Base-by-base conservation (phyloP, 2,113 vertebrate genomes). In the Athene cunicularia region DNA sequence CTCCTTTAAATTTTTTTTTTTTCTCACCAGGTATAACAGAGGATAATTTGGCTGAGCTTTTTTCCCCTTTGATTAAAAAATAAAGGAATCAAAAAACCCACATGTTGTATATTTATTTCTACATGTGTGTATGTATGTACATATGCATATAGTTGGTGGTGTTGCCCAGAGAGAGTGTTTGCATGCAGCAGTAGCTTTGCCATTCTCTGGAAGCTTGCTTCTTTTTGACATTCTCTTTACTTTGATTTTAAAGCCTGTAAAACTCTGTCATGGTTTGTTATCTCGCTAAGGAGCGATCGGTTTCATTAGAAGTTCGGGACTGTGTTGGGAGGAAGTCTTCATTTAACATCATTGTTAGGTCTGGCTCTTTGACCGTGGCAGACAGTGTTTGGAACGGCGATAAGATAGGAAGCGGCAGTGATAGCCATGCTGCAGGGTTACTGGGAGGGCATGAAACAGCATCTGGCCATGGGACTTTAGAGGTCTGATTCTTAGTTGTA, bases 361-460 rank as follows among this genome's bases (percentile, higher is more conserved):
- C 94, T 94, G 81, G 70, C 88, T 90, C 66, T 67, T 53, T 85
- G 89, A 53, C 91, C 80, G 14, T 10, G 15, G 89, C 89, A 88
- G 97, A 67, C 60, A 22, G 2, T 67, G 91, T 96, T 93, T 86
- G 94, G 74, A 82, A 72, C 4, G 14, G 58, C 4, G 70, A 96
- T 93, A 80, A 95, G 95, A 96, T 97, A 95, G 93, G 94, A 93
- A 94, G 95, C 91, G 96, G 92, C 95, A 96, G 95, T 16, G 81
- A 97, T 96, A 96, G 73, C 91, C 60, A 13, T 12, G 92, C 96
- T 94, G 92, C 89, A 83, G 95, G 95, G 93, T 97, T 95, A 96
- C 93, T 95, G 96, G 37, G 23, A 95, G 96, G 96, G 89, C 96
- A 95, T n/a, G 59, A 70, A 96, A 32, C 91, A 86, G 84, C 23